Conservation (phyloP, 2,797 vertebrate genomes). For the Anisognathus igniventris region DNA sequence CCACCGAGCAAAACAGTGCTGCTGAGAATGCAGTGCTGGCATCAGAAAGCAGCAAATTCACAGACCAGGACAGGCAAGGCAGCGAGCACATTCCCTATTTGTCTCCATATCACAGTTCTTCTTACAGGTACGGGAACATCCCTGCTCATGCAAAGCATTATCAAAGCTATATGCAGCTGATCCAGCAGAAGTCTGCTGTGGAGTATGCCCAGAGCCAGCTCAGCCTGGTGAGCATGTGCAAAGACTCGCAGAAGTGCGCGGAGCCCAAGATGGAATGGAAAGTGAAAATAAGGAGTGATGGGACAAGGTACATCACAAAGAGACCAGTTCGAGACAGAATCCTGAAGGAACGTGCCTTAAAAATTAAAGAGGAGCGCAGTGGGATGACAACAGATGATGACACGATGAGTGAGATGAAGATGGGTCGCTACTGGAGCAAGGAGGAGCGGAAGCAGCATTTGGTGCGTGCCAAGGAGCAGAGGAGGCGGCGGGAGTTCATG, state of each 20-base stretch:
- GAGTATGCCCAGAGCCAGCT: conserved; percentile 94
- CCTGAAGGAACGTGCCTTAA: conserved; percentile 91
- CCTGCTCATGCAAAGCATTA: conserved; percentile 91
- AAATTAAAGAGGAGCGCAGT: conserved; percentile 95
- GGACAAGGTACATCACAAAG: conserved; percentile 94
- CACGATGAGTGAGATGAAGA: conserved; percentile 96
- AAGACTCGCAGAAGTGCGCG: conserved; percentile 77
- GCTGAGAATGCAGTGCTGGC: conserved; percentile 72
- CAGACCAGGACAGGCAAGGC: conserved; percentile 66
- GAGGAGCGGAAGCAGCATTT: conserved; percentile 95
- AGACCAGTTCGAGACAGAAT: conserved; percentile 93
- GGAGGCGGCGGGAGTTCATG: conserved; percentile 91
- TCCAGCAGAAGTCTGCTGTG: conserved; percentile 92
- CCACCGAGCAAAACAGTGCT: conserved; percentile 74
- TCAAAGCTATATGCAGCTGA: conserved; percentile 97
- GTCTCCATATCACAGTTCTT: conserved; percentile 88
- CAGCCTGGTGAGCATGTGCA: conserved; percentile 88
- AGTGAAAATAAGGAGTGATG: conserved; percentile 93
- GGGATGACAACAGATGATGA: conserved; percentile 96
- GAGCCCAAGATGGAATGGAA: conserved; percentile 98
- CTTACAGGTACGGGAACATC: conserved; percentile 84
- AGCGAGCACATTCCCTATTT: conserved; percentile 84
- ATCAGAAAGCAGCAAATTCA: conserved; percentile 72
- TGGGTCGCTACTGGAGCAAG: conserved; percentile 97
- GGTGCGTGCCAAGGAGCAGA: conserved; percentile 91